A percentile compares a stretch with the other conserved stretches of the same genome.
Evolutionary conservation across 2,797 vertebrate species (phyloP).

Genomic region (Sebastiscus albofasciatus): DNA sequence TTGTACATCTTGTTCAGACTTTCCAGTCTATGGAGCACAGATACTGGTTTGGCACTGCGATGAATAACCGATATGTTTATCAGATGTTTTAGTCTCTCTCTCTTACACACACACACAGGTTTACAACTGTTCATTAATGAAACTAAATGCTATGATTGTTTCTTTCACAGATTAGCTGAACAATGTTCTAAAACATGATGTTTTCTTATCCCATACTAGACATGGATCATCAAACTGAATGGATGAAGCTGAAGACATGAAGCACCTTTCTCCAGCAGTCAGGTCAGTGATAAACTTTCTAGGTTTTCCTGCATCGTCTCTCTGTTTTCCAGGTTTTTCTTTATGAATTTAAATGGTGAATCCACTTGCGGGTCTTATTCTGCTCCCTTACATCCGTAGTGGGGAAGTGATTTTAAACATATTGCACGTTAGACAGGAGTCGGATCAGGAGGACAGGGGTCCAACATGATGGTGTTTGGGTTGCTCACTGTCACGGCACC

Average conservation of each 20-base stretch:
- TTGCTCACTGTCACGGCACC: conserved; percentile 88
- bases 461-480: conserved; percentile 81
- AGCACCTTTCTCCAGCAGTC: conserved; percentile 29
- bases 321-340: not conserved
- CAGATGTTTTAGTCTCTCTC: too few relatives aligned
- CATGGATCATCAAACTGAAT: not conserved
- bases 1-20: too few relatives aligned
- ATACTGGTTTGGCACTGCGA: too few relatives aligned
- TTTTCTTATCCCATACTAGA: not conserved
- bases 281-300: conserved; percentile 7
- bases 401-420: too few relatives aligned
- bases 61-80: too few relatives aligned
- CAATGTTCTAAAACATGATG: not conserved
- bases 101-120: too few relatives aligned
- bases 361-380: conserved; percentile 12
- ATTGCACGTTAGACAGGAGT: conserved; percentile 71
- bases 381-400: not conserved
- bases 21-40: too few relatives aligned
- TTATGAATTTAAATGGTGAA: conserved; percentile 1
- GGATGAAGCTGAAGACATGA: conserved; percentile 23
- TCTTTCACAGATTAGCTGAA: too few relatives aligned
- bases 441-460: conserved; percentile 80
- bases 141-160: too few relatives aligned
- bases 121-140: too few relatives aligned
- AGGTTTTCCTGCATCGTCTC: not conserved